Evolutionary conservation across 2,797 vertebrate species (phyloP), one percentile per base, ranked within the genome.

Genomic region (Alectoris magna): DNA sequence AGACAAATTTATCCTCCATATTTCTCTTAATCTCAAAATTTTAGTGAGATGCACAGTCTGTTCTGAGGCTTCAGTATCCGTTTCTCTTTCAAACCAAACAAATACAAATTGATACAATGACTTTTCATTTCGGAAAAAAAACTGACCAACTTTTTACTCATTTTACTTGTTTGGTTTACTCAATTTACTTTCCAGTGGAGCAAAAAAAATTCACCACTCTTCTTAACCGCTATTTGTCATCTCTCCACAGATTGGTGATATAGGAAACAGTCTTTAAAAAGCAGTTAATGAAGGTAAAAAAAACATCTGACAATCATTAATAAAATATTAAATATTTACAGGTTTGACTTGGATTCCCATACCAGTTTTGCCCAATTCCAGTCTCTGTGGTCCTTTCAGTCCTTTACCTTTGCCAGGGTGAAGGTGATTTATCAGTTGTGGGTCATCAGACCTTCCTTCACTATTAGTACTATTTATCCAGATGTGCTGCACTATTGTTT

Each of bases 391-490:
- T 29, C 16, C 16, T 18, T 55, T 55, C 53, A 55, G 53, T 55
- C 6, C 6, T 59, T 49, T 64, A n/a, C 71, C 75, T 69, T 92
- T 70, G 26, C 21, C 39, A 70, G 26, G 14, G 24, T n/a, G 31
- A 22, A 27, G 8, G 14, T 66, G 77, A 90, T 60, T 78, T 78
- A 29, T 8, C 22, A 39, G 56, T 69, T 39, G 51, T 69, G n/a
- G 48, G 56, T 76, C 48, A 73, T 51, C 26, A 71, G 68, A 46
- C 7, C 14, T 91, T 80, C 31, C 46, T 73, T 87, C 58, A 43
- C 56, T 82, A 46, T 46, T 56, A 44, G 51, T 90, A 72, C 91
- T 93, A 87, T 89, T 94, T 91, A 78, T 92, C 46, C 29, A 56
- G 23, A 23, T 74, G 29, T 93, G 51, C 44, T 79, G 22, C 56